A percentile compares a stretch with the other conserved stretches of the same genome.
phyloP scores from a whole-genome alignment of 2,113 vertebrate species.

The Tinamus guttatus region DNA sequence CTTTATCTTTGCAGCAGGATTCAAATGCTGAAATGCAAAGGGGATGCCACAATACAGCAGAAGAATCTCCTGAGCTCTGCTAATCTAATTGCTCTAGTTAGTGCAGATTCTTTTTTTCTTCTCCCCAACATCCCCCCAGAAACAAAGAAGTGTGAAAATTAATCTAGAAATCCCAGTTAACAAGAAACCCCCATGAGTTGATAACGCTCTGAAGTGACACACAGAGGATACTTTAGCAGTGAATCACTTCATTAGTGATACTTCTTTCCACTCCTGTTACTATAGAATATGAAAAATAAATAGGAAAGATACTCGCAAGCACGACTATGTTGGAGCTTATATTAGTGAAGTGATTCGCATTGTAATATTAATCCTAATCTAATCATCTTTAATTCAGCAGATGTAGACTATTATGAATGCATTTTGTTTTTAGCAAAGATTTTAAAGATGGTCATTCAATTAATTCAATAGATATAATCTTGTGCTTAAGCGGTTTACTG shows the following conservation, averaged over 20 bases:
- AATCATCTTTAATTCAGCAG: background rate
- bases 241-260: too few relatives aligned
- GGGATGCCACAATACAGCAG: background rate
- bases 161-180: background rate
- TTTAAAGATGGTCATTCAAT: background rate
- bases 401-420: background rate
- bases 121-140: too few relatives aligned
- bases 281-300: background rate
- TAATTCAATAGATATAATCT: background rate
- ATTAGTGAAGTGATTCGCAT: background rate
- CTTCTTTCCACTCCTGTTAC: background rate
- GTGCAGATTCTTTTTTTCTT: too few relatives aligned
- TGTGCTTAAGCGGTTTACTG: background rate
- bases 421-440: background rate
- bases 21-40: background rate
- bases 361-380: too few relatives aligned
- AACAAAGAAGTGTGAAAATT: background rate
- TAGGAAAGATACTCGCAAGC: background rate
- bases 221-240: too few relatives aligned
- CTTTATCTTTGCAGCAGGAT: rapidly evolving
- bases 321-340: background rate
- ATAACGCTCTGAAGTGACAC: background rate
- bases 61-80: background rate
- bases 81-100: background rate
- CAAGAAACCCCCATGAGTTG: too few relatives aligned